Evolutionary conservation across 2,888 invertebrate genomes (phyloP), one percentile per base, ranked within the genome.

Genomic region (Ennomos erosarius): DNA sequence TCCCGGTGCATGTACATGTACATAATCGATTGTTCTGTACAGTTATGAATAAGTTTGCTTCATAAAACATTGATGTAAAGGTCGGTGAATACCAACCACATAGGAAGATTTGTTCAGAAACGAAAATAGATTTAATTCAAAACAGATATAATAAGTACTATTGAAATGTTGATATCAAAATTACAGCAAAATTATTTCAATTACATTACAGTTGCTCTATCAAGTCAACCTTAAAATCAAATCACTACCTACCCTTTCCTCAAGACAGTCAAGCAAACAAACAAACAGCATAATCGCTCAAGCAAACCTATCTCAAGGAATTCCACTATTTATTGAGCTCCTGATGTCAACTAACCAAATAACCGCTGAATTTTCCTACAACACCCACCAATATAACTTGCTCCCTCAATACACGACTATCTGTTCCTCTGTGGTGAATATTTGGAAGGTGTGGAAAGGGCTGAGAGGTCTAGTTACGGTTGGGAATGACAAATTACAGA

Each of bases 281-380:
- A 75, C 71, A 77, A 73, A 67, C 71, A 73, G 36, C 9, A 60
- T 78, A 80, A 81, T 81, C 79, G 79, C 75, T 71, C 73, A 70
- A 38, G 73, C 76, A 83, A 83, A 82, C 79, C 74, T 48, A 56
- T 67, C 66, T 67, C 64, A 68, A 76, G 74, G 71, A 76, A 78
- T 79, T 69, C 67, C 75, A 78, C 83, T 87, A 85, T 88, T 88
- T 87, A 83, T 81, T 73, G 76, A 85, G 81, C 77, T 69, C 75
- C 72, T 75, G 78, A 83, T 85, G 85, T 85, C 86, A 86, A 82
- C 87, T 84, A 85, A 88, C 81, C 82, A 87, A 87, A 87, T 82
- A 87, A 83, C 75, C 74, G 71, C 71, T 76, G 78, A 81, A 81
- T 82, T 82, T 80, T 76, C 78, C 62, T 69, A 73, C 62, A 61